Percentiles rank a stretch among this genome's conserved stretches.
These are phyloP conservation scores for Circaetus gallicus DNA, from an alignment of 2,113 vertebrate genomes.

Conservation along the genomic window DNA sequence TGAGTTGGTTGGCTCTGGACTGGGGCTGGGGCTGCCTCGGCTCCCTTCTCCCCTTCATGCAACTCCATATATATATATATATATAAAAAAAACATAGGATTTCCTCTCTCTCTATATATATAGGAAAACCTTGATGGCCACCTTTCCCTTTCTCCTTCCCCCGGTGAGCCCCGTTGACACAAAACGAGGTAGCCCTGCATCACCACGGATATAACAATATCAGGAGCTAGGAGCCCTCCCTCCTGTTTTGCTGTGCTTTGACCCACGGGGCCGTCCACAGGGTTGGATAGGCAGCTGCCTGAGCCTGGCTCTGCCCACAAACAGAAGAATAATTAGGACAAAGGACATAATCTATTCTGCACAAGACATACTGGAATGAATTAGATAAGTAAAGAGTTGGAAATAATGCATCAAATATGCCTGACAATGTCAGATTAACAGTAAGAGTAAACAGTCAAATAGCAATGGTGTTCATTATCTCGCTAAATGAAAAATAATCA, in stretches of 20 bases:
- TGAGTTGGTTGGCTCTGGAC: neutral
- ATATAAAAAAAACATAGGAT: neutral
- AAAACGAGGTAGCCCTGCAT: neutral
- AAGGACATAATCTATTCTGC: neutral
- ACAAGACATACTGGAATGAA: slow-evolving; percentile 15
- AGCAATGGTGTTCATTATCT: neutral
- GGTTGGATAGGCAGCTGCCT: neutral
- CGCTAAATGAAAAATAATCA: slow-evolving; percentile 17
- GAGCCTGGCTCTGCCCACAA: neutral
- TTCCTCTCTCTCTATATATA: neutral
- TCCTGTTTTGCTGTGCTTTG: neutral
- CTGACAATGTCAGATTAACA: slow-evolving; percentile 59
- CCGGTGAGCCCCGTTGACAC: neutral
- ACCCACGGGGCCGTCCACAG: neutral
- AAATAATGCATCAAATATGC: slow-evolving; percentile 44
- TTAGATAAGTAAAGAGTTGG: slow-evolving; percentile 28
- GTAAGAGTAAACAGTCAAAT: slow-evolving; percentile 56
- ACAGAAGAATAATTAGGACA: neutral
- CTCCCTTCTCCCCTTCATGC: neutral
- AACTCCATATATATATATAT: neutral
- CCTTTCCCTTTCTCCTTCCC: neutral
- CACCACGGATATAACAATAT: neutral
- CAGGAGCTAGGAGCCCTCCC: neutral
- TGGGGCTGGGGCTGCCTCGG: neutral
- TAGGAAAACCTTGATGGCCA: neutral